Evolutionary conservation across 23 tunicate species (phyloP), one percentile per base, ranked within the genome.

Genomic region (Trididemnum miniatum): DNA sequence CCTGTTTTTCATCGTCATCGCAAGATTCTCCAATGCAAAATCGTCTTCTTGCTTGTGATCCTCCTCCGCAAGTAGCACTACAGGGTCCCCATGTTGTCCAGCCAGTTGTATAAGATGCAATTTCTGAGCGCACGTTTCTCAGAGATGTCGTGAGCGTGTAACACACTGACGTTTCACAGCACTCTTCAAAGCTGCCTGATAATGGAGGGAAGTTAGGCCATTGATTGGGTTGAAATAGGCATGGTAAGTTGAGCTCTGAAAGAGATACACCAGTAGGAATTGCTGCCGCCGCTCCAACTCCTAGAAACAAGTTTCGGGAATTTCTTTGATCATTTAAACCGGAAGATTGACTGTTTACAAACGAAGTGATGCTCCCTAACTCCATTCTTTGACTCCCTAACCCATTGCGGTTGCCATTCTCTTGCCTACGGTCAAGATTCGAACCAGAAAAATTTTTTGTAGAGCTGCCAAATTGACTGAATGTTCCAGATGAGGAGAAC

Each of bases 71-170:
- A 34, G 72, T 49, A 35, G 2, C 33, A 1, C 72, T 51, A 77
- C 85, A 81, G 7, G 75, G 54, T 23, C 63, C 54, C 77, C 77
- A 81, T 1, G 35, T 28, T 44, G 51, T 38, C 85, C 85, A 81
- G 32, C 24, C 3, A 1, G 77, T 35, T 1, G 22, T 25, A 77
- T 81, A 81, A 20, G 60, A 31, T 0, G 85, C 75, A 0, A 81
- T 36, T 27, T 65, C 85, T 0, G 85, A 81, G 23, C 36, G 24
- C 1, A 39, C 35, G 7, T 18, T 32, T 29, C 52, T 23, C 4
- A 81, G 38, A 29, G 37, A 23, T 1, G 22, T 28, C 1, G 63
- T 35, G 20, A 77, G 85, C 0, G 44, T 38, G 35, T 81, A 81
- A 30, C 85, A 81, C 26, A 37, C 1, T 30, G 65, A 32, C 24